Evolutionary conservation across 2,113 vertebrate genomes (phyloP).

Genomic region (Cryptotis parvus): DNA sequence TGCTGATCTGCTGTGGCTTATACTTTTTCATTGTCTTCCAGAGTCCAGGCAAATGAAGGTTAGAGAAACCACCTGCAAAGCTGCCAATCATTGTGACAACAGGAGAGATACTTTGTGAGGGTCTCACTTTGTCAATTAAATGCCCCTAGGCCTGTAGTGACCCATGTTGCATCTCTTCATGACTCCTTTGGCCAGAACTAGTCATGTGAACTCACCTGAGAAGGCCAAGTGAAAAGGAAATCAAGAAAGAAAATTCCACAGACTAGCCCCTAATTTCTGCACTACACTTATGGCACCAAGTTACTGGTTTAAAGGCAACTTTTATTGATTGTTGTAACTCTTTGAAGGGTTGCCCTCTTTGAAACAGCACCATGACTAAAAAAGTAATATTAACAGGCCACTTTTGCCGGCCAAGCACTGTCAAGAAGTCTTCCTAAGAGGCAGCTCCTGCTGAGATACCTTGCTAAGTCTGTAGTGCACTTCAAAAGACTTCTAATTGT

Average conservation of each 20-base stretch:
- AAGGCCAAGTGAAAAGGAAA: slow-evolving; percentile 29
- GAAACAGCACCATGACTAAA: slow-evolving; percentile 49
- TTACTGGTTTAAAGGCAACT: slow-evolving; percentile 41
- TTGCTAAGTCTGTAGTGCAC: slow-evolving; percentile 30
- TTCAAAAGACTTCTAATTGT: slow-evolving; percentile 57
- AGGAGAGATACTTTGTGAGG: slow-evolving; percentile 22
- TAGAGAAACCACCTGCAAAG: not conserved
- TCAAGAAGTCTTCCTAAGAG: not conserved
- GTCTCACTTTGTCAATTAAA: slow-evolving; percentile 19
- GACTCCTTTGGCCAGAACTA: slow-evolving; percentile 13
- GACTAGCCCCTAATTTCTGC: not conserved
- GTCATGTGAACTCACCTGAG: not conserved
- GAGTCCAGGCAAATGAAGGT: not conserved
- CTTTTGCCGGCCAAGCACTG: not conserved
- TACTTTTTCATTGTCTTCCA: slow-evolving; percentile 12
- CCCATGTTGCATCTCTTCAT: not conserved
- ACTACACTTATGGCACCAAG: not conserved
- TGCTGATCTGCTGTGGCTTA: not conserved
- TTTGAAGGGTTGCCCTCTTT: slow-evolving; percentile 44
- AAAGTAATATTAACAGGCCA: slow-evolving; percentile 5
- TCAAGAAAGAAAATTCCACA: not conserved
- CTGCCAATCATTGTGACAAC: not conserved
- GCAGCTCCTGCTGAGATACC: not conserved
- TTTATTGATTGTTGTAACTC: slow-evolving; percentile 11
- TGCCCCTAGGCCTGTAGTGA: not conserved